Percentiles rank a stretch among this genome's conserved stretches.
Evolutionary conservation across 2,113 vertebrate genomes (phyloP).

Genomic region (Empidonax alnorum): DNA sequence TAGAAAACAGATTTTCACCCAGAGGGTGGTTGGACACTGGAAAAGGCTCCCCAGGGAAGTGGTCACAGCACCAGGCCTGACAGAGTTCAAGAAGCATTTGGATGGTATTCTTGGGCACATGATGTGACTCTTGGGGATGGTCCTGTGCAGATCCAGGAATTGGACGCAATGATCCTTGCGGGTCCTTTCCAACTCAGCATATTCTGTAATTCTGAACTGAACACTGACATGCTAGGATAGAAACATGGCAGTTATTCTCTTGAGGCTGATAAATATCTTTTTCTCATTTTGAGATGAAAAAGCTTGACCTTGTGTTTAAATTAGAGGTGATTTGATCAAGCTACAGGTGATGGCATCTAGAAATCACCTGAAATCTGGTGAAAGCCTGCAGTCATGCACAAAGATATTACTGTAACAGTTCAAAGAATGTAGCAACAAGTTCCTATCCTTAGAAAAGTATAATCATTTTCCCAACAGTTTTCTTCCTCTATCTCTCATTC

Average conservation of each 20-base stretch:
- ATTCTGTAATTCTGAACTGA: neutral
- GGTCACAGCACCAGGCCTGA: neutral
- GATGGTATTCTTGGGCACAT: neutral
- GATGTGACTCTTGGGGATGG: neutral
- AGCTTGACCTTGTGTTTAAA: neutral
- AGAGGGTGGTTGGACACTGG: neutral
- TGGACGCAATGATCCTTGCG: no score
- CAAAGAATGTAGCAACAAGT: neutral
- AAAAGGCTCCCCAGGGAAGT: neutral
- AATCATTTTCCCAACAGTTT: neutral
- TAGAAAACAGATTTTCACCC: neutral
- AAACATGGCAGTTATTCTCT: neutral
- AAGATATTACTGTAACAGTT: neutral
- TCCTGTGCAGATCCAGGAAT: neutral
- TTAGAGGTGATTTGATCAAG: neutral
- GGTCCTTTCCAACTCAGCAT: neutral
- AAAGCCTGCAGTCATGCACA: neutral
- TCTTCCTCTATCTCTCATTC: neutral
- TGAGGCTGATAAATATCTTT: neutral
- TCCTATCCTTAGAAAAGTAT: neutral
- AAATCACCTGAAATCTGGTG: neutral
- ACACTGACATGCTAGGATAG: neutral
- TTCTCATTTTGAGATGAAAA: neutral
- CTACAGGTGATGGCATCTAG: neutral
- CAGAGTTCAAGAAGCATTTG: neutral